Base-by-base conservation (phyloP, 2,113 vertebrate genomes). In the Sebastes fasciatus region DNA sequence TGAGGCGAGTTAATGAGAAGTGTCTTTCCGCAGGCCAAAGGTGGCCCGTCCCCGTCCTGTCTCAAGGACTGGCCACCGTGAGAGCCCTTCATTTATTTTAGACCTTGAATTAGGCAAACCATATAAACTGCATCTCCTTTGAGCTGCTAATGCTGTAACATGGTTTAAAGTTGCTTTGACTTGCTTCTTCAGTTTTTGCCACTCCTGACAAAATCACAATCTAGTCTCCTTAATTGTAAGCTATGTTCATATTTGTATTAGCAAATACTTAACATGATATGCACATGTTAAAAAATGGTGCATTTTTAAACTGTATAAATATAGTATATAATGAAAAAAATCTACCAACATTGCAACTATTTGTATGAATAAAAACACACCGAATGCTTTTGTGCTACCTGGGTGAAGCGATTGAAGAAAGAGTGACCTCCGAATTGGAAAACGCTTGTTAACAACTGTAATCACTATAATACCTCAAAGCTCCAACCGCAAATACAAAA, bases 1-100 rank as follows among this genome's bases (percentile, higher is more conserved):
- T 94, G 92, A 94, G 73, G 79, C 16, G 1, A 60, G 86, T 85
- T 89, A 86, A 88, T 86, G 82, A 76, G 79, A 76, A 78, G 63
- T 57, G 79, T 79, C 83, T 77, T 74, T 69, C 91, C 17, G 10
- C 72, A 78, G 75, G 87, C 76, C 23, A 21, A 84, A 79, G 90
- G 40, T 83, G 71, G 76, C 71, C 76, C 17, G 16, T 78, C 84
- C 63, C 2, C 17, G 16, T 78, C 84, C 63, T 2, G 63, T 55
- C 62, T 86, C 73, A 91, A 84, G 77, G 81, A 84, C 77, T 49
- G 77, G 55, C 57, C 70, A 34, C 58, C 48, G n/a, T 26, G 14
- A 77, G 54, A 75, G 81, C 52, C 42, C 4, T 45, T 70, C 65
- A 58, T 91, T 77, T 77, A 79, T 78, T 23, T 48, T 21, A 68